Evolutionary conservation across 2,113 vertebrate genomes (phyloP).

Genomic region (Periophthalmodon schlosseri): DNA sequence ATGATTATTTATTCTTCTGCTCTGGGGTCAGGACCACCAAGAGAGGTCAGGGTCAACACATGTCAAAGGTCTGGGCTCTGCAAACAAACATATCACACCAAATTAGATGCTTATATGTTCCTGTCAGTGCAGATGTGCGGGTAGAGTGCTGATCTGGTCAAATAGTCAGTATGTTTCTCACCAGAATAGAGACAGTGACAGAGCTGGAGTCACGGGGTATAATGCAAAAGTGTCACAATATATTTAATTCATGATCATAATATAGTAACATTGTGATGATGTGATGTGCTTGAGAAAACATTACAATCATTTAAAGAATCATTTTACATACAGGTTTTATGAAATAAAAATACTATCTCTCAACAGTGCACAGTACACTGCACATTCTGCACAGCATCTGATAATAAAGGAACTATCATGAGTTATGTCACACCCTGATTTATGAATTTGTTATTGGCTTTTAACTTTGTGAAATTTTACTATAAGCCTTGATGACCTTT

Average conservation of each 20-base stretch:
- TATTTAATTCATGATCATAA: no score
- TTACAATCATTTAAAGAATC: not conserved
- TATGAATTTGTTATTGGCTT: no score
- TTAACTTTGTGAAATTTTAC: not conserved
- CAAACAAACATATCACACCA: slow-evolving; percentile 13
- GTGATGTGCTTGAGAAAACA: no score
- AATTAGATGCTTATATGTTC: not conserved
- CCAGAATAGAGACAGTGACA: not conserved
- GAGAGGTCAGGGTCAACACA: not conserved
- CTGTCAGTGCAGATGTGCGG: not conserved
- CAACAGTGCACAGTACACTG: not conserved
- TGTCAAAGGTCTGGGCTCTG: not conserved
- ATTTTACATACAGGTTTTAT: not conserved
- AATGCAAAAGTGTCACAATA: no score
- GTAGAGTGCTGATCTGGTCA: not conserved
- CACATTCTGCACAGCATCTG: not conserved
- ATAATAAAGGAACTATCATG: not conserved
- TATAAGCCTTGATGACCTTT: not conserved
- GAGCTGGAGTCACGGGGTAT: no score
- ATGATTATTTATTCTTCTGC: slow-evolving; percentile 4
- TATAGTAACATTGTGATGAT: no score
- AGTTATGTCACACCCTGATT: not conserved
- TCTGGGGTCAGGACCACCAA: slow-evolving; percentile 11
- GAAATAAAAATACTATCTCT: not conserved
- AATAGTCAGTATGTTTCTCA: no score